Evolutionary conservation across 92 coral and sea anemone genomes (phyloP).

Genomic region (Desmophyllum pertusum): DNA sequence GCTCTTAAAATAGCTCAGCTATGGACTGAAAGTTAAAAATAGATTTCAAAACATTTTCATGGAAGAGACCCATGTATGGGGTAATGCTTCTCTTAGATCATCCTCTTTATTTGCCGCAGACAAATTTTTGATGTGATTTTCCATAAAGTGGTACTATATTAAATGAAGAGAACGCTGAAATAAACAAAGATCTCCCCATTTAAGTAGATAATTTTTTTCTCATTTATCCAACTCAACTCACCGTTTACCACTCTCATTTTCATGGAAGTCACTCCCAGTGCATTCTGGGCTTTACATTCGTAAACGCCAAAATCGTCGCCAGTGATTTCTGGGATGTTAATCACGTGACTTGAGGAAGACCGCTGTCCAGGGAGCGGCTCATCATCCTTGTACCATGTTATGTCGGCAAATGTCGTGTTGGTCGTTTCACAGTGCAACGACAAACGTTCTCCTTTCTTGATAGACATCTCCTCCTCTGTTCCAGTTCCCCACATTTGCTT

Average conservation of each 20-base stretch:
- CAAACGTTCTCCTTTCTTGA: conserved; percentile 17
- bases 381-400: conserved; percentile 44
- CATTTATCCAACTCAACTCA: not conserved
- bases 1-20: no score
- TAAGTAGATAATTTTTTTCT: not conserved
- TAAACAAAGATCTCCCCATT: no score
- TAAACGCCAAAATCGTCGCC: conserved; percentile 34
- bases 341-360: not conserved
- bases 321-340: conserved; percentile 16
- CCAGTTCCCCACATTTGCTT: conserved; percentile 31
- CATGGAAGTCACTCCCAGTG: conserved; percentile 17
- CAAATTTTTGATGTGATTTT: no score
- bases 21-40: no score
- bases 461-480: conserved; percentile 5
- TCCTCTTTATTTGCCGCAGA: no score
- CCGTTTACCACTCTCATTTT: conserved; percentile 36
- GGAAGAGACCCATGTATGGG: no score
- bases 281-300: conserved; percentile 38
- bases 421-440: conserved; percentile 37
- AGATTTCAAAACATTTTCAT: no score
- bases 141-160: no score
- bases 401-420: conserved; percentile 15
- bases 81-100: no score
- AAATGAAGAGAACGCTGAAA: no score
- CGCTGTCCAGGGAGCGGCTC: conserved; percentile 26